Percentiles rank a stretch among this genome's conserved stretches.
Conservation (phyloP, 2,797 vertebrate species). For the Aeoliscus strigatus region DNA sequence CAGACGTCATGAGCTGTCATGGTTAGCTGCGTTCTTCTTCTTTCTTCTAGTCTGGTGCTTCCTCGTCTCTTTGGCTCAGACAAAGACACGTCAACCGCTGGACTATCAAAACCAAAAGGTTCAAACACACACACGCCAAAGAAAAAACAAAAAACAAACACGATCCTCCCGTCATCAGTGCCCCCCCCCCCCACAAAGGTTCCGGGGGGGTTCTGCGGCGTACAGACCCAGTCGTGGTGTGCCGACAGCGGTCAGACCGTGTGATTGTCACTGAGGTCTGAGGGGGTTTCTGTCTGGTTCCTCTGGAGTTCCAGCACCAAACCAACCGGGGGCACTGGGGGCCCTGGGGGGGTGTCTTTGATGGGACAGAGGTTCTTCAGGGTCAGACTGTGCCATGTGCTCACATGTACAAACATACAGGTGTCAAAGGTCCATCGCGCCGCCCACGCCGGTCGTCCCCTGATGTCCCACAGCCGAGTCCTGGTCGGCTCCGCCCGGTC, state of each 20-base stretch:
- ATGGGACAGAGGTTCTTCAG: conserved; percentile 21
- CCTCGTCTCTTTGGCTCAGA: conserved; percentile 1
- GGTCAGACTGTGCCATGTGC: conserved; percentile 45
- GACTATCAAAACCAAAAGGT: background rate
- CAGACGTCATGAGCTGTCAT: no score
- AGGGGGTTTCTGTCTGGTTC: conserved; percentile 15
- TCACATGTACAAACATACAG: conserved; percentile 27
- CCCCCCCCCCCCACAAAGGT: conserved; percentile 10
- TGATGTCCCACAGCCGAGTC: conserved; percentile 29
- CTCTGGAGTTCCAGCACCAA: conserved; percentile 29
- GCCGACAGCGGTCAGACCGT: conserved; percentile 46
- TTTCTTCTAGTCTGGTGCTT: no score
- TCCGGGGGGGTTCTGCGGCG: conserved; percentile 28
- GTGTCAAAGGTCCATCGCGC: conserved; percentile 40
- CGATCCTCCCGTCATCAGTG: conserved; percentile 7
- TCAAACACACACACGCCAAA: no score
- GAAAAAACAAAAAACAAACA: background rate
- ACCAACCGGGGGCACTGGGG: conserved; percentile 47
- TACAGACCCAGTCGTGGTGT: conserved; percentile 30
- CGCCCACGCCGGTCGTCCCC: conserved; percentile 27
- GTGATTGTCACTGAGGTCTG: conserved; percentile 61
- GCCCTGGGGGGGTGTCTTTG: conserved; percentile 11
- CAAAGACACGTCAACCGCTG: conserved; percentile 7
- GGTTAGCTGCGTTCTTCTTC: conserved; percentile 48
- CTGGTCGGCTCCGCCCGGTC: conserved; percentile 10